Percentiles rank a stretch among this genome's conserved stretches.
Evolutionary conservation across 92 coral and sea anemone species (phyloP).

Genomic region (Epizoanthus illoricatus): DNA sequence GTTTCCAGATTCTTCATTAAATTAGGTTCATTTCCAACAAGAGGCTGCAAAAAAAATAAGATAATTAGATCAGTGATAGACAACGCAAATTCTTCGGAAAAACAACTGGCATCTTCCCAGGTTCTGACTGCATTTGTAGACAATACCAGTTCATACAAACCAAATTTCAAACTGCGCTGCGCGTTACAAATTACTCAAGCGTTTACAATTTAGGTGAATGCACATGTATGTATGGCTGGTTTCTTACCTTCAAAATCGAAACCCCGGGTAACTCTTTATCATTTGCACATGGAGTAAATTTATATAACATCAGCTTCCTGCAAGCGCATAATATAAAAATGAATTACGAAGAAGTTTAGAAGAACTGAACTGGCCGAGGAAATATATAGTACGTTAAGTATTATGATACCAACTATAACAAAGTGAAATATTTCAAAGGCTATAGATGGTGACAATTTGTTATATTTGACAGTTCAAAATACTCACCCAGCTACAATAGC

Average conservation of each 20-base stretch:
- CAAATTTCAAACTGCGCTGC: neutral
- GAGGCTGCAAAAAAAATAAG: constrained; percentile 62
- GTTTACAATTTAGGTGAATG: neutral
- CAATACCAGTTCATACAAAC: neutral
- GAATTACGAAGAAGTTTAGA: neutral
- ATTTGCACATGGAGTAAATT: constrained; percentile 52
- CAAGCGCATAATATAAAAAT: neutral
- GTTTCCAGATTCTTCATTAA: constrained; percentile 82
- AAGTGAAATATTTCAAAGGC: no score
- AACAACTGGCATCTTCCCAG: constrained; percentile 2
- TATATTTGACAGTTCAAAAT: neutral
- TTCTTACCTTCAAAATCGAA: constrained; percentile 75
- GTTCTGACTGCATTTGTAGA: neutral
- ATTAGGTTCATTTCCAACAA: constrained; percentile 91
- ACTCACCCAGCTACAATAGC: constrained; percentile 84
- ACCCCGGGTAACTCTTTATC: constrained; percentile 85
- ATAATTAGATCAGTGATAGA: neutral
- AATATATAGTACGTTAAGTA: no score
- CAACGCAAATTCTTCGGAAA: neutral
- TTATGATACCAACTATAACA: no score
- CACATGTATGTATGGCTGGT: neutral
- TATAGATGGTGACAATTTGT: neutral
- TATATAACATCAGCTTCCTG: constrained; percentile 75
- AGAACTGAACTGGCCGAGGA: no score
- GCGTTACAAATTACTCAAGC: neutral